phyloP scores from a whole-genome alignment of 2,888 invertebrate genomes.

The Seira ritae region DNA sequence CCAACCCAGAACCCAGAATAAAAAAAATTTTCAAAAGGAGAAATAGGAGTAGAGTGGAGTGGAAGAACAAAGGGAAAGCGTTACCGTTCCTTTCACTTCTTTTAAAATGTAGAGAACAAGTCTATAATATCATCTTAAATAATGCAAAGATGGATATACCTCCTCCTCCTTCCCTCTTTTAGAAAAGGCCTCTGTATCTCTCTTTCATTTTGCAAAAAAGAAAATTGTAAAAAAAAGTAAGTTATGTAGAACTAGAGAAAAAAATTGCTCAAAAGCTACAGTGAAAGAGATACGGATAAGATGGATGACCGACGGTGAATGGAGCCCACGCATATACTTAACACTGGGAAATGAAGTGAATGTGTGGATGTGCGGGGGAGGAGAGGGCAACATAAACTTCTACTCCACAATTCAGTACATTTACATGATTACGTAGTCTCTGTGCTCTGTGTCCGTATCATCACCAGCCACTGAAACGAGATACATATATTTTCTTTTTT shows the following conservation, averaged over 20 bases:
- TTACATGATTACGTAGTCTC: neutral
- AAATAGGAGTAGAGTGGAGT: no score
- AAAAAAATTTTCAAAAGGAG: no score
- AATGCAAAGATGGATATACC: neutral
- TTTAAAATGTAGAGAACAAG: neutral
- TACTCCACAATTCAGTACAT: neutral
- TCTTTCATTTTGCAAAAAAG: neutral
- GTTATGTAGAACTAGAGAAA: no score
- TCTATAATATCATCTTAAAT: constrained; percentile 1
- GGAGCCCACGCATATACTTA: no score
- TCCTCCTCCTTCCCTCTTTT: neutral
- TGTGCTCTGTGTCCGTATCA: neutral
- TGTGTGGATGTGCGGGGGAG: neutral
- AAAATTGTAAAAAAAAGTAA: neutral
- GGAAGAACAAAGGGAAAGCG: neutral
- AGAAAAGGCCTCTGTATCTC: neutral
- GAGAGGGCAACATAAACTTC: neutral
- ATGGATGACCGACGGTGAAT: neutral
- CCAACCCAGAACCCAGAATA: no score
- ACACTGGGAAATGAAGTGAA: neutral
- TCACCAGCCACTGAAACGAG: neutral
- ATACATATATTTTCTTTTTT: neutral
- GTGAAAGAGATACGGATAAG: neutral
- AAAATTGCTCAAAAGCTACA: no score
- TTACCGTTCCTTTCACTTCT: neutral